These are phyloP conservation scores for Halcyon leucocephala DNA, from an alignment of 2,797 vertebrate genomes.

Conservation along the genomic window DNA sequence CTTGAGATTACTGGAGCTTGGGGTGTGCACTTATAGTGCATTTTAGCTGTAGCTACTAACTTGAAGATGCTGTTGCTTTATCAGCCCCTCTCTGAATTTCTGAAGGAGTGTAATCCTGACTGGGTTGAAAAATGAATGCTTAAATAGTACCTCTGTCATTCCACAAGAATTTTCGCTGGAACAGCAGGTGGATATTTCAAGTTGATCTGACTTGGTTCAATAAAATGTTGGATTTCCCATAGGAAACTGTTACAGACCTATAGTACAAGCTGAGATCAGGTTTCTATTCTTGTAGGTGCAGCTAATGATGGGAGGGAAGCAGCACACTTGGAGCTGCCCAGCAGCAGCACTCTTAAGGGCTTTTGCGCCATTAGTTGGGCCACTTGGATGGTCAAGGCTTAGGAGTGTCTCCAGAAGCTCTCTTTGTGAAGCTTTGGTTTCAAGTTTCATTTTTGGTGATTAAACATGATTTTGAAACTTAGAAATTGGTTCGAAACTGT, in stretches of 20 bases:
- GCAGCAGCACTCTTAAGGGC: neutral
- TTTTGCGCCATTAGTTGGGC: neutral
- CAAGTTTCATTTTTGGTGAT: neutral
- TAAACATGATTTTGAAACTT: accelerated
- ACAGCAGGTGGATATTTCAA: neutral
- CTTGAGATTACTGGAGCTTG: neutral
- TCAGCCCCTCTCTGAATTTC: neutral
- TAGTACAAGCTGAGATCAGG: neutral
- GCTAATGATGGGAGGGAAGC: neutral
- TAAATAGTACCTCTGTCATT: neutral
- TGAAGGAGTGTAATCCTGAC: neutral
- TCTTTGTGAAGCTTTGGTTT: neutral
- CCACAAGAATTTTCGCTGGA: accelerated
- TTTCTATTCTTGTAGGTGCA: neutral
- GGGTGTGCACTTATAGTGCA: neutral
- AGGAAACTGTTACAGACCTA: accelerated
- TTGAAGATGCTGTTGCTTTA: neutral
- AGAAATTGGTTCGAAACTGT: neutral
- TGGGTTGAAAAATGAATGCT: neutral
- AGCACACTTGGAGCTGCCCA: accelerated
- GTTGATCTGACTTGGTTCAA: neutral
- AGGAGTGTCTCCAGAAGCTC: neutral
- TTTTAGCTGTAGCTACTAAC: neutral
- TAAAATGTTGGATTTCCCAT: neutral
- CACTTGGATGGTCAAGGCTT: neutral